Percentiles rank a stretch among this genome's conserved stretches.
Conservation (phyloP, 2,113 vertebrate genomes). For the Pollachius pollachius region DNA sequence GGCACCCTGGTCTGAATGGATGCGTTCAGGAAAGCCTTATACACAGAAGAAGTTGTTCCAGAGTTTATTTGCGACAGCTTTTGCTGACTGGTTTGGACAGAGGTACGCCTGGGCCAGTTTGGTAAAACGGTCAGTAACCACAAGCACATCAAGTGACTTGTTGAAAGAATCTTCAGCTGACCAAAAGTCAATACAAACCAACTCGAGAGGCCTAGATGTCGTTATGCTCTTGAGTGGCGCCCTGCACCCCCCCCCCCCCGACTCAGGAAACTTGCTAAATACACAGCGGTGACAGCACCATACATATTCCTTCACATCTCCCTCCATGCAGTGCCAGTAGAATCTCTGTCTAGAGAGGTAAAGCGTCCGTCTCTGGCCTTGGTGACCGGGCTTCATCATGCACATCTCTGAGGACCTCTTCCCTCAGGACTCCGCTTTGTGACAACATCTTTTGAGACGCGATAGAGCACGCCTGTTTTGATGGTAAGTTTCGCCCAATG, state of each 20-base stretch:
- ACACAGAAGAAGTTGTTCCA: constrained; percentile 13
- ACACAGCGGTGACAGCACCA: constrained; percentile 2
- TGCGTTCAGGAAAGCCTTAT: background rate
- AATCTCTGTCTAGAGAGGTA: too few relatives aligned
- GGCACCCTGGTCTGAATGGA: constrained; percentile 8
- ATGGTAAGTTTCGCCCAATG: constrained; percentile 17
- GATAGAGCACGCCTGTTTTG: constrained; percentile 23
- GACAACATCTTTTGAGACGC: background rate
- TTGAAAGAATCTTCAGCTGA: background rate
- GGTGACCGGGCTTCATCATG: constrained; percentile 29
- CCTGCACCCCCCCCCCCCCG: constrained; percentile 7
- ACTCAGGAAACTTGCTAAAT: constrained; percentile 21
- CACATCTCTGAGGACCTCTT: background rate
- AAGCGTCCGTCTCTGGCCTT: background rate
- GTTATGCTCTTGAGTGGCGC: background rate
- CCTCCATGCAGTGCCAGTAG: too few relatives aligned
- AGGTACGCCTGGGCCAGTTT: constrained; percentile 5
- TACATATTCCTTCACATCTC: background rate
- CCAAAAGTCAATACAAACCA: constrained; percentile 10
- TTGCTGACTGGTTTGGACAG: background rate
- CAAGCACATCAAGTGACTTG: too few relatives aligned
- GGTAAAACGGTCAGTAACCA: constrained; percentile 11
- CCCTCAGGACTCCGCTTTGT: background rate
- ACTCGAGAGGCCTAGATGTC: background rate
- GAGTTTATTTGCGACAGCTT: background rate